Evolutionary conservation across 2,797 vertebrate genomes (phyloP), one percentile per base, ranked within the genome.

Genomic region (Eulemur albifrons): DNA sequence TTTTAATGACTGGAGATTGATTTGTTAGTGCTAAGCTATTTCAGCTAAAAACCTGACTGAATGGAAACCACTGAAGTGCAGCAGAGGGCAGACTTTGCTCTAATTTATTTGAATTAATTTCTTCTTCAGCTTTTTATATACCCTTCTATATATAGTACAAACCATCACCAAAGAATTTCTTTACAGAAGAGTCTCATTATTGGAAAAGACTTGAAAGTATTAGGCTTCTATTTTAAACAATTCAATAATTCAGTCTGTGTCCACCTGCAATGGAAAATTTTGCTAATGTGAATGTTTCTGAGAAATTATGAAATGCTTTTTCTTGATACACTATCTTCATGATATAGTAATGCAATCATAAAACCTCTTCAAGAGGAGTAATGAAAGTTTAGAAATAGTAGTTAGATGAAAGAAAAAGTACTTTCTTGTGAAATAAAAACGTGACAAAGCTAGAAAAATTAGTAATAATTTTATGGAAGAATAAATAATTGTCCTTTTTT

Each of bases 61-160:
- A 38, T 95, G 54, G 79, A 85, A 95, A 86, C 69, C 89, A 89
- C 63, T 38, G 59, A 95, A 93, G 93, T 95, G 88, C 96, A 93
- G 89, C 92, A 95, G 91, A 98, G 97, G 96, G 96, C 94, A 96
- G 97, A 90, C 93, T 97, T 98, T 48, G 59, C 81, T 96, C 65
- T 97, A 72, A 96, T 97, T 98, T 96, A 96, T 95, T 96, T 84
- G 93, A 93, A 83, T 95, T 97, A 72, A 87, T 93, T 86, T 96
- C 92, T 94, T 80, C 85, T 84, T 80, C 35, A 88, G 94, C 72
- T 97, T 94, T 97, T 96, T 90, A 84, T 97, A 94, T 61, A 83
- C 20, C 38, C 57, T 92, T 90, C 96, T 97, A 69, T 96, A 72
- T 85, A 96, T 94, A 96, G 86, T 30, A 52, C n/a, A 83, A 95